Evolutionary conservation across 2,113 vertebrate species (phyloP).

Genomic region (Semicossyphus pulcher): DNA sequence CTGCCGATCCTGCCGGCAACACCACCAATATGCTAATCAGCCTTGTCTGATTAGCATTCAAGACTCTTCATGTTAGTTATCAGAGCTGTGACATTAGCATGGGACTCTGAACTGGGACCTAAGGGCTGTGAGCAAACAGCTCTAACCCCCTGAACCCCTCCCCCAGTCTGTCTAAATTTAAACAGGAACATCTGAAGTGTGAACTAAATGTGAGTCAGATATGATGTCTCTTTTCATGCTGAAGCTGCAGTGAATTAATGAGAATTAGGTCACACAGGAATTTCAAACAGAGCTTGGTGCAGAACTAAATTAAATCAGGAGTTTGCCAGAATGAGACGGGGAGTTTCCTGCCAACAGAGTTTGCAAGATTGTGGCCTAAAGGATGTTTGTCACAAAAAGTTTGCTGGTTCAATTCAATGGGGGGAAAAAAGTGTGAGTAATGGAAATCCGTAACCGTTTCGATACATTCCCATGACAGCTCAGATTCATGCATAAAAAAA

Average conservation of each 20-base stretch:
- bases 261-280: conserved; percentile 40
- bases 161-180: not conserved
- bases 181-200: conserved; percentile 32
- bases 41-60: not conserved
- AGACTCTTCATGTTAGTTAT: not conserved
- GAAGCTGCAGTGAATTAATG: conserved; percentile 1
- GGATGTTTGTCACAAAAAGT: not conserved
- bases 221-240: conserved; percentile 9
- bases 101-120: not conserved
- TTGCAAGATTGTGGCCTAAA: not conserved
- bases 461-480: too few relatives aligned
- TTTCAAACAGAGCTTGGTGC: conserved; percentile 6
- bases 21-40: not conserved
- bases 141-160: not conserved
- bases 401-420: not conserved
- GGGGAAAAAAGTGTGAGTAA: not conserved
- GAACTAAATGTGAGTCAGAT: conserved; percentile 17
- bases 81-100: not conserved
- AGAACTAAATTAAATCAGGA: conserved; percentile 11
- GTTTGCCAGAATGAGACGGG: not conserved
- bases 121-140: not conserved
- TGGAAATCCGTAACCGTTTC: too few relatives aligned
- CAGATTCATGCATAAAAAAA: too few relatives aligned
- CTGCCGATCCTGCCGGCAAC: too few relatives aligned
- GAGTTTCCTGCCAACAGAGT: conserved; percentile 3